Conservation (phyloP, 2,113 vertebrate genomes). For the Sialia sialis region DNA sequence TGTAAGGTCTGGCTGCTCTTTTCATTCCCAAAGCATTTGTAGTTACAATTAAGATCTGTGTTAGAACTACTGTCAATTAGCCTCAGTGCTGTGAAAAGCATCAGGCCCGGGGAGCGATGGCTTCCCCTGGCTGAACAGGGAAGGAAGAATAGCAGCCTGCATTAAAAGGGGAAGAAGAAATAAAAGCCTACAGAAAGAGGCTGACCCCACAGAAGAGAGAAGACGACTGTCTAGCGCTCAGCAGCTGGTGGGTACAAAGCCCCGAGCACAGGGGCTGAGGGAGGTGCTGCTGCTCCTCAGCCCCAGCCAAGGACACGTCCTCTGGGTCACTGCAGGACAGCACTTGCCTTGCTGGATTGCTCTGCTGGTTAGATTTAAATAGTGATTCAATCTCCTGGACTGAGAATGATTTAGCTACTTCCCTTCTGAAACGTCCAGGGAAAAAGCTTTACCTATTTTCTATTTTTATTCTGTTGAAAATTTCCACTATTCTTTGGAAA, state of each 20-base stretch:
- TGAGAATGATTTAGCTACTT: not conserved
- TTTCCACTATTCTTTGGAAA: not conserved
- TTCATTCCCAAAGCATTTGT: slow-evolving; percentile 28
- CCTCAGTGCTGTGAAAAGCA: not conserved
- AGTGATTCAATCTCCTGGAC: not conserved
- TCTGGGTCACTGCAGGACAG: not conserved
- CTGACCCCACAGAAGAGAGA: slow-evolving; percentile 4
- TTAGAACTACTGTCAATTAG: slow-evolving; percentile 30
- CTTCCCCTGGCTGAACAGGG: not conserved
- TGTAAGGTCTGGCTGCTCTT: not conserved
- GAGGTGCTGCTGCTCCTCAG: not conserved
- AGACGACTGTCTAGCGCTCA: not conserved
- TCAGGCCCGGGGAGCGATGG: not conserved
- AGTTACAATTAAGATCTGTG: slow-evolving; percentile 42
- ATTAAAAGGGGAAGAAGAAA: slow-evolving; percentile 3
- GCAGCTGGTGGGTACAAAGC: not conserved
- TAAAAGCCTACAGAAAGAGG: slow-evolving; percentile 28
- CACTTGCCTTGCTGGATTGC: not conserved
- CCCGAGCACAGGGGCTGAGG: fast-evolving
- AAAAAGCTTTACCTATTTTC: not conserved
- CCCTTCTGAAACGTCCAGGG: not conserved
- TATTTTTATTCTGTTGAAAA: not conserved
- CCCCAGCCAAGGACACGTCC: not conserved
- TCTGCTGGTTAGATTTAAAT: not conserved
- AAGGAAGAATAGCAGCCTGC: slow-evolving; percentile 28